Base-by-base conservation (phyloP, 2,113 vertebrate genomes). In the Cryptomyrus ogoouensis region DNA sequence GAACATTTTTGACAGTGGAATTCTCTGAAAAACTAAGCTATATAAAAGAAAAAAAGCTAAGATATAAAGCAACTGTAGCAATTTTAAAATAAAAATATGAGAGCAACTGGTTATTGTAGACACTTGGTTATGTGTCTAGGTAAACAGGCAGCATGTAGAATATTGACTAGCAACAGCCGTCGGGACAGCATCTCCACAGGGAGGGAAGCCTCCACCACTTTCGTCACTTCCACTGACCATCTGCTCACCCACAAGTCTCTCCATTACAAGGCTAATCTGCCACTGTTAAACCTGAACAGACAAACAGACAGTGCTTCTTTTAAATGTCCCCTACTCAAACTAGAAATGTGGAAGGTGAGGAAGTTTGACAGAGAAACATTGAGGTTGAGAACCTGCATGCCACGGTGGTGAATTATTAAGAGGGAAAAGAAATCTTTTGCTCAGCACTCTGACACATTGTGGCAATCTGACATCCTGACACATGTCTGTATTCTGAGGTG, bases 221-320 rank as follows among this genome's bases (percentile, higher is more conserved):
- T 35, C 13, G 49, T 52, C 85, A 27, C 31, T n/a, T 87, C 85
- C 27, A 31, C 27, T 87, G 85, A 87, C 85, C 85, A 87, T 87
- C 85, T 87, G 85, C 49, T 87, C 35, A 50, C n/a, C 49, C 27
- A n/a, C 47, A 53, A 53, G n/a, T 52, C 50, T 5, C 27, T 87
- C 27, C 49, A 35, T 19, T 12, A 7, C 85, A 87, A 53, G 85
- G 85, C 5, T 87, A 87, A 87, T 52, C 49, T 53, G 50, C n/a
- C 12, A 31, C 84, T 31, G 21, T 17, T 52, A 87, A 87, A 52
- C 50, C 49, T 3, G 27, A 47, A 35, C 12, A 39, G 85, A 35
- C 21, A 35, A 83, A 87, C 50, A 53, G 10, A 35, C 50, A 8
- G 15, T 6, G 31, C 27, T 52, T 39, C 35, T 77, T 77, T 77